These are phyloP conservation scores for Lypha dubia DNA, from an alignment of 2,888 invertebrate species.

Conservation along the genomic window DNA sequence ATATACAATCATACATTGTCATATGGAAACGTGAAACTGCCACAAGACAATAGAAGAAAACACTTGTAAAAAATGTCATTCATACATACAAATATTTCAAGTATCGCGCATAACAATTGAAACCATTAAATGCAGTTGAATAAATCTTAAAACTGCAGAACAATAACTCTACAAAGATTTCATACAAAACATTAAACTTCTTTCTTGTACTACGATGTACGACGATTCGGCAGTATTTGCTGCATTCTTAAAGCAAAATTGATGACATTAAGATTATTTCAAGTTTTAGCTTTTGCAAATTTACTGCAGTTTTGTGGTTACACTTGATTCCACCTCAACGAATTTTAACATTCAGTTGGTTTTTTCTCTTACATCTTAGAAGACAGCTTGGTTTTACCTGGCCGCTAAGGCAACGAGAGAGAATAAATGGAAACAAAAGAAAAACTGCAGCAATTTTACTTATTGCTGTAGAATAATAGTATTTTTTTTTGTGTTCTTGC, in stretches of 20 bases:
- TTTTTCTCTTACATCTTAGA: not conserved
- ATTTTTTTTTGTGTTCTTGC: slow-evolving; percentile 18
- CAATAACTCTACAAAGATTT: not conserved
- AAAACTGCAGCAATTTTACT: slow-evolving; percentile 6
- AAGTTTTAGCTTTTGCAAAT: not conserved
- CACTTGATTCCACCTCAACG: slow-evolving; percentile 28
- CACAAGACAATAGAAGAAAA: no score
- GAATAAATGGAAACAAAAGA: not conserved
- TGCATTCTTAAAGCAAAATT: not conserved
- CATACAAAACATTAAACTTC: not conserved
- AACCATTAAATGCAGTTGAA: not conserved
- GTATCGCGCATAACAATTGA: not conserved
- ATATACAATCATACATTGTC: no score
- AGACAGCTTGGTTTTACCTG: not conserved
- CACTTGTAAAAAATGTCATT: not conserved
- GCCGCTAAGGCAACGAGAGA: not conserved
- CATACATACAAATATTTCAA: not conserved
- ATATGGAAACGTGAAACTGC: no score
- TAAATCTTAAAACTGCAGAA: not conserved
- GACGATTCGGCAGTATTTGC: not conserved
- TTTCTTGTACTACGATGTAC: not conserved
- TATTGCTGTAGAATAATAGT: slow-evolving; percentile 21
- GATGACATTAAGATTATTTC: slow-evolving; percentile 25
- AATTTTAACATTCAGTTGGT: slow-evolving; percentile 11
- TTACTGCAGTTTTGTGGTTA: not conserved